These are phyloP conservation scores for Acridotheres tristis DNA, from an alignment of 2,797 vertebrate genomes.

Conservation along the genomic window DNA sequence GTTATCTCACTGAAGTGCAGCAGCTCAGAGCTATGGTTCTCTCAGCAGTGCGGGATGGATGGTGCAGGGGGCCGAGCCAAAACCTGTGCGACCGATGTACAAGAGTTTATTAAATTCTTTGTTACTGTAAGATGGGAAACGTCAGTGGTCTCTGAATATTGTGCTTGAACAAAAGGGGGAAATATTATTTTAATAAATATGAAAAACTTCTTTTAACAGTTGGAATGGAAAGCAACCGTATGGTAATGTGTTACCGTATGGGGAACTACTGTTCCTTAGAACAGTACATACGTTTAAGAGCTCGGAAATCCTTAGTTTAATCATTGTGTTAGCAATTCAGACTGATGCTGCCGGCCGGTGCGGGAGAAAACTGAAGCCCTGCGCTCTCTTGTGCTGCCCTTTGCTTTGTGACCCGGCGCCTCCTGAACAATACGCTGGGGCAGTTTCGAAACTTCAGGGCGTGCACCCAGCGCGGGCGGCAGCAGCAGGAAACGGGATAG, in stretches of 20 bases:
- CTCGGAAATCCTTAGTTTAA: neutral
- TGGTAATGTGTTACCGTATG: accelerated
- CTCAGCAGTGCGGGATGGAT: accelerated
- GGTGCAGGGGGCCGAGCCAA: accelerated
- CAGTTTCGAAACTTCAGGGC: slow-evolving; percentile 12
- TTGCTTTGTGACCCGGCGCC: neutral
- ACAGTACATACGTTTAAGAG: neutral
- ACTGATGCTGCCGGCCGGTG: neutral
- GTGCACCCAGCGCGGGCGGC: neutral
- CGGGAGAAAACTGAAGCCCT: neutral
- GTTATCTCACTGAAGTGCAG: neutral
- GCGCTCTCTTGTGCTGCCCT: neutral
- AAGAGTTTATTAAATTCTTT: neutral
- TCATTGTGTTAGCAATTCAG: neutral
- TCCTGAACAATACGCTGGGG: neutral
- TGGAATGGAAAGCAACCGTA: neutral
- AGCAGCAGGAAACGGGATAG: neutral
- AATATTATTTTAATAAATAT: neutral
- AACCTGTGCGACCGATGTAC: accelerated
- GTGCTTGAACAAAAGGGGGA: neutral
- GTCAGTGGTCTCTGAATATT: neutral
- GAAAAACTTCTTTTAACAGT: neutral
- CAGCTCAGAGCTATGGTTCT: no score
- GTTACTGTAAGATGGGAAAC: neutral
- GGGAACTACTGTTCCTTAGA: neutral